Conservation (phyloP, 2,113 vertebrate genomes). For the Meleagris gallopavo region DNA sequence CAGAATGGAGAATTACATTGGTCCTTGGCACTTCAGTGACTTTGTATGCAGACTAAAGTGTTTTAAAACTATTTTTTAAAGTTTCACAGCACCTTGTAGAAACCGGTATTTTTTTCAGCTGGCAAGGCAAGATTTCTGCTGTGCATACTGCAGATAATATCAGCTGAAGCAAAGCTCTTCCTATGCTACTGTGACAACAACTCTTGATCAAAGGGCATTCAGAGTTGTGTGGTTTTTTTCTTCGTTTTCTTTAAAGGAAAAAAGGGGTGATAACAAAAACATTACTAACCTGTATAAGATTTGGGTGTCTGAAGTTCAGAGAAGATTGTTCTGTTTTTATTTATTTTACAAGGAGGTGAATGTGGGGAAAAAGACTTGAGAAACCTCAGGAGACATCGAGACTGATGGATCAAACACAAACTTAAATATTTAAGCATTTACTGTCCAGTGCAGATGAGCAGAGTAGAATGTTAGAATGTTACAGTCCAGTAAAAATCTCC, state of each 20-base stretch:
- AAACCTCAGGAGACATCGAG: not conserved
- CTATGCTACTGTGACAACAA: not conserved
- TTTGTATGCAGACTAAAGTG: not conserved
- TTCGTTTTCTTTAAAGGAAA: not conserved
- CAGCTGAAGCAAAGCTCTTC: constrained; percentile 6
- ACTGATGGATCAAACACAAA: not conserved
- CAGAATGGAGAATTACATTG: not conserved
- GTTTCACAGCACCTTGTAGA: not conserved
- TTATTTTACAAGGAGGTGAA: not conserved
- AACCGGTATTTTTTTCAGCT: not conserved
- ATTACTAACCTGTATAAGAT: not conserved
- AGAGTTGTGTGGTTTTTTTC: not conserved
- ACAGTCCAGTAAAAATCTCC: not conserved
- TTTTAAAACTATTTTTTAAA: not conserved
- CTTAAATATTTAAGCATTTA: not conserved
- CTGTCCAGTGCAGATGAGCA: not conserved
- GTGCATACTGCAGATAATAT: not conserved
- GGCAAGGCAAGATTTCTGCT: not conserved
- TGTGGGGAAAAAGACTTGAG: not conserved
- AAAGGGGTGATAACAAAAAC: constrained; percentile 19
- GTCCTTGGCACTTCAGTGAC: not conserved
- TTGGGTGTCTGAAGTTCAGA: not conserved
- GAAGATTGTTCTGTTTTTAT: not conserved
- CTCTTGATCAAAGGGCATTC: constrained; percentile 27
- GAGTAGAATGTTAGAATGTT: not conserved